Evolutionary conservation across 92 coral and sea anemone species (phyloP), one percentile per base, ranked within the genome.

Genomic region (Nematostella vectensis): DNA sequence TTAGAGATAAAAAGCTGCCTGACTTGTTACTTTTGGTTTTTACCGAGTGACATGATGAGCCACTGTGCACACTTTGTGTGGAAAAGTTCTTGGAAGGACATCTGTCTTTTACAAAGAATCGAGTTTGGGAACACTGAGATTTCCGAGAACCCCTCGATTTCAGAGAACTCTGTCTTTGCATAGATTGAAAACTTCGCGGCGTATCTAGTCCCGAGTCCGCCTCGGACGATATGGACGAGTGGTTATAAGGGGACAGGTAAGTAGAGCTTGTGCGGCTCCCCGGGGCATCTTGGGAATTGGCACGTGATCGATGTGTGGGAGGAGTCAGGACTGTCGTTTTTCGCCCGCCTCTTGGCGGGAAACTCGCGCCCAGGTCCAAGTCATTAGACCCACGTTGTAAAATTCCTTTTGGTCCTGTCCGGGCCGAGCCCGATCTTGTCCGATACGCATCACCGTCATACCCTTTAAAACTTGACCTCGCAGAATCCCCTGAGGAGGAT

Each of bases 1-100:
- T 47, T 20, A 79, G 36, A 27, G 94, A 80, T 51, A 71, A 29
- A 19, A 71, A 57, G 55, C 88, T 80, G 17, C 62, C 72, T 26
- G 57, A 37, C 2, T 27, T n/a, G n/a, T n/a, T n/a, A 21, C 29
- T 57, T 3, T 60, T 58, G 51, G 42, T 48, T 40, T 58, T 64
- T 31, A 15, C 47, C 9, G 78, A 56, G 0, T 50, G 58, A 9
- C 58, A 52, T n/a, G 68, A 58, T 2, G 74, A 51, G 2, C 61
- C 63, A 26, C 72, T 66, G 43, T 66, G 54, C 9, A 11, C 18
- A 22, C 51, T 45, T 45, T 45, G 51, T 9, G 17, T 45, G 23
- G 45, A 38, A 3, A 63, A 66, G 6, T 53, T 50, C 22, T 65
- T 65, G 15, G 62, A 65, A 13, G 71, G 57, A 47, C 43, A 30